phyloP scores from a whole-genome alignment of 2,113 vertebrate species.

The Anthoscopus minutus region DNA sequence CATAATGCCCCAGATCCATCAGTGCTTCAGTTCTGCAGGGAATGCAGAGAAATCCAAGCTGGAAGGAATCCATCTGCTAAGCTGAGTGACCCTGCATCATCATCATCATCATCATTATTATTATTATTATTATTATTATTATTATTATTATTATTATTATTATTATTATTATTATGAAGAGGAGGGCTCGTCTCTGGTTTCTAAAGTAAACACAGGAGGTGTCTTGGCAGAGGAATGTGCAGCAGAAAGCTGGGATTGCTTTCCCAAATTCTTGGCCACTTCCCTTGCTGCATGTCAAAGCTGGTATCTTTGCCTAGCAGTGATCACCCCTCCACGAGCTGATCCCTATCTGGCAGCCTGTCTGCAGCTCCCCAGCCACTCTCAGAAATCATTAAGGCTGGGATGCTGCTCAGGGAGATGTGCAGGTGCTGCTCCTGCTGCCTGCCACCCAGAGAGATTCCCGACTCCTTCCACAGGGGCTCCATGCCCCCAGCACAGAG shows the following conservation, averaged over 20 bases:
- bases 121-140: not conserved
- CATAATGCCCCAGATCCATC: not conserved
- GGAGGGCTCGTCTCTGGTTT: slow-evolving; percentile 6
- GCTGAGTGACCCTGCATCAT: slow-evolving; percentile 22
- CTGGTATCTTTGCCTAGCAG: slow-evolving; percentile 42
- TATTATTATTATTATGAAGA: slow-evolving; percentile 15
- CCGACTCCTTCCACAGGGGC: not conserved
- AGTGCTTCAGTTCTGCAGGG: not conserved
- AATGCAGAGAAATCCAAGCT: not conserved
- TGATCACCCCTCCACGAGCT: slow-evolving; percentile 9
- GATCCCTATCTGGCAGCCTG: slow-evolving; percentile 53
- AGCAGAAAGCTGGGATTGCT: slow-evolving; percentile 30
- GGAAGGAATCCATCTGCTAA: slow-evolving; percentile 28
- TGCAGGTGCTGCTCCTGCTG: not conserved
- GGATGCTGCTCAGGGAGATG: not conserved
- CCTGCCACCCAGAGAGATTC: not conserved
- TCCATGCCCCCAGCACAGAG: not conserved
- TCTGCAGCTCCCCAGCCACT: slow-evolving; percentile 15
- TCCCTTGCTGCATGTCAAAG: slow-evolving; percentile 61
- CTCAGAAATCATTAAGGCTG: slow-evolving; percentile 61
- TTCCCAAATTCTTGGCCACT: slow-evolving; percentile 42
- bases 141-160: slow-evolving; percentile 4
- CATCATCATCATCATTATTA: not conserved
- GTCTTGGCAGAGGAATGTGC: slow-evolving; percentile 38
- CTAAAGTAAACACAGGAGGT: slow-evolving; percentile 47